Evolutionary conservation across 2,888 invertebrate genomes (phyloP), one percentile per base, ranked within the genome.

Genomic region (Pogonocherus hispidulus): DNA sequence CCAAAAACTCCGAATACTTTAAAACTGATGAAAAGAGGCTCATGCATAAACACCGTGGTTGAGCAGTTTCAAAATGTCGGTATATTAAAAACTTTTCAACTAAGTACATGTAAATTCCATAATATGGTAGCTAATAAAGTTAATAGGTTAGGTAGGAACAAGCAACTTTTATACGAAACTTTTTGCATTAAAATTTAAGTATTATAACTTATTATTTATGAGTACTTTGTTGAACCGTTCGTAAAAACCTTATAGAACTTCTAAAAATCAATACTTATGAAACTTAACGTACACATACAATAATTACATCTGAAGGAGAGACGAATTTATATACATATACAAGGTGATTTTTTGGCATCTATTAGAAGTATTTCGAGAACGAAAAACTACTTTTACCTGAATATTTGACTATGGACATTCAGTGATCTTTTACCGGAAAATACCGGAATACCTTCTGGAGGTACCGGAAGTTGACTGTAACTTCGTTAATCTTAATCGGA

Each of bases 71-170:
- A 64, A 20, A 46, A 23, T 62, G 62, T 63, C 27, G 37, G 19
- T 32, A 27, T 77, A 80, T 81, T 81, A 80, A 81, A 81, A 81
- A 80, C 75, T 80, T 81, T 76, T 73, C 73, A 78, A 78, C 78
- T 78, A 79, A 41, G 41, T 41, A 41, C 80, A 81, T 80, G 80
- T 79, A 73, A 72, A 74, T 72, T 76, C 71, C 67, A 71, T 67
- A 73, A 76, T 76, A 76, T 71, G 72, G 69, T 64, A 70, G 73
- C 76, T 76, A 76, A 78, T 78, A 76, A 78, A 78, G 70, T 77
- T 77, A 77, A 76, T 77, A 76, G 76, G 70, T 51, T 51, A 62
- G 62, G 62, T 51, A 37, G 72, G 63, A 74, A 69, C 71, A 74
- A 69, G 72, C 69, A 73, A 70, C 70, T 69, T 72, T 67, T 60